phyloP scores from a whole-genome alignment of 2,113 vertebrate species.

The Zapornia atra region DNA sequence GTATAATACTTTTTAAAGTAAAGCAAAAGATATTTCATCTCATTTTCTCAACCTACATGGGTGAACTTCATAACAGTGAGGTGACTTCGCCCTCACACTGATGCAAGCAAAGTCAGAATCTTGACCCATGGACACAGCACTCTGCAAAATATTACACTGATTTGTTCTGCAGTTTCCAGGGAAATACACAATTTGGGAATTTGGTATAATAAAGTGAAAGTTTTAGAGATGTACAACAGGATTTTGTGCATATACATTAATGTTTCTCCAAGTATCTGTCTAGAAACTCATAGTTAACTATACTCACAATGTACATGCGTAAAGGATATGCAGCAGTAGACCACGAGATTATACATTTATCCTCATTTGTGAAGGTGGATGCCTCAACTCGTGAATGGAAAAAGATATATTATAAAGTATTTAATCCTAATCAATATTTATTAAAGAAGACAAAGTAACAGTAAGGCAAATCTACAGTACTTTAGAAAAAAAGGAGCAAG shows the following conservation, averaged over 20 bases:
- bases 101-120: not conserved
- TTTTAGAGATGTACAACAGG: not conserved
- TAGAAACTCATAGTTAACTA: not conserved
- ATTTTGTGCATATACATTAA: not conserved
- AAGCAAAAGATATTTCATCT: not conserved
- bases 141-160: not conserved
- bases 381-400: constrained; percentile 5
- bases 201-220: not conserved
- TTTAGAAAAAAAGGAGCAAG: not conserved
- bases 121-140: not conserved
- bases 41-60: not conserved
- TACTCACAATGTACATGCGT: not conserved
- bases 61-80: not conserved
- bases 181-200: not conserved
- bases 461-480: not conserved
- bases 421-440: constrained; percentile 63
- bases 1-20: not conserved
- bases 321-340: constrained; percentile 9
- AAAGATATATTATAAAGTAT: constrained; percentile 28
- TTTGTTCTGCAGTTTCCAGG: not conserved
- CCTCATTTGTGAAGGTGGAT: constrained; percentile 52
- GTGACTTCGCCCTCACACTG: not conserved
- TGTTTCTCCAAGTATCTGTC: not conserved
- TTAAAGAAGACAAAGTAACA: constrained; percentile 52
- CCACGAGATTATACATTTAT: constrained; percentile 49